A percentile compares a stretch with the other conserved stretches of the same genome.
These are phyloP conservation scores for Leucoraja ocellata DNA, from an alignment of 2,797 vertebrate genomes.

Conservation along the genomic window DNA sequence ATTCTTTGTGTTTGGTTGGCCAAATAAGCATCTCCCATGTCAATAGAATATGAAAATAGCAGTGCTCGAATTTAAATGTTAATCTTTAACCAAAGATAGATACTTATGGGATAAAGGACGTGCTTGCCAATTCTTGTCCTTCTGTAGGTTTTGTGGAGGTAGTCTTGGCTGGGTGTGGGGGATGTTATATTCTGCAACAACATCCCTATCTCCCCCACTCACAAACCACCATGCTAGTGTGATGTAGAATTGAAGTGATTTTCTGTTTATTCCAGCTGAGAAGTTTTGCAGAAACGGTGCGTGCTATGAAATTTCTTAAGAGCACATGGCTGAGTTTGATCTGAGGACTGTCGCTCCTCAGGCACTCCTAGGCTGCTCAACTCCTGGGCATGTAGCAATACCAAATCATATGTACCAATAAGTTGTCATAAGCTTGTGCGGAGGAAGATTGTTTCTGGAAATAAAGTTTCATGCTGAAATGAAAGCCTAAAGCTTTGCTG, in stretches of 20 bases:
- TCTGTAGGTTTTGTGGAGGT: neutral
- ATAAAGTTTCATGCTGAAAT: neutral
- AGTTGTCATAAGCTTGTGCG: neutral
- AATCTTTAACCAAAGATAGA: neutral
- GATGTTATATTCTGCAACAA: neutral
- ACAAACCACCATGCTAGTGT: neutral
- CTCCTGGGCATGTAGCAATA: neutral
- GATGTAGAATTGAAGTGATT: neutral
- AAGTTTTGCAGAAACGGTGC: neutral
- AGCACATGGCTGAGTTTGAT: neutral
- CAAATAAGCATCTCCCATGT: too few relatives aligned
- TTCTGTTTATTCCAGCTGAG: neutral
- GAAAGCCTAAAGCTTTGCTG: neutral
- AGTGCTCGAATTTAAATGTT: neutral
- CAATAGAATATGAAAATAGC: too few relatives aligned
- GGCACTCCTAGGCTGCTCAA: neutral
- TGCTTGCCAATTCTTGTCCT: neutral
- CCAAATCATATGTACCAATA: neutral
- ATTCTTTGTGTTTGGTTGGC: neutral
- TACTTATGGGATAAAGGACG: neutral
- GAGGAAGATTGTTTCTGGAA: neutral
- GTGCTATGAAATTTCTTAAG: neutral
- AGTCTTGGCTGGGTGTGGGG: neutral
- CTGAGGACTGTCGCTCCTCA: too few relatives aligned
- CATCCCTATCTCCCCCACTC: too few relatives aligned